phyloP scores from a whole-genome alignment of 2,113 vertebrate species.

The Ciconia boyciana region DNA sequence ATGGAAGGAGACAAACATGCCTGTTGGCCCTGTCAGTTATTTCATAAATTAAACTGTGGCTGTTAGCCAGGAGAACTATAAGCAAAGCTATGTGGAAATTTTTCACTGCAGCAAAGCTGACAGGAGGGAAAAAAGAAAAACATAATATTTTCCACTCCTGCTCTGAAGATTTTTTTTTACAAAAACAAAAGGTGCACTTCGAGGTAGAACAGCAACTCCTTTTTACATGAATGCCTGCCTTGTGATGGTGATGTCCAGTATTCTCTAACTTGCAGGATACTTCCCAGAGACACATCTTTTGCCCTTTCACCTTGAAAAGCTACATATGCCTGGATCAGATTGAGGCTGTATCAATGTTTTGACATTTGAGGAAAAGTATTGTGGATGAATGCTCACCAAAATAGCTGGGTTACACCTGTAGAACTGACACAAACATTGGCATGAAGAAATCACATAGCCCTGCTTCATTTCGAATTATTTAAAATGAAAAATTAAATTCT shows the following conservation, averaged over 20 bases:
- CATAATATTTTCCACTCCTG: not conserved
- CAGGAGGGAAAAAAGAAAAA: not conserved
- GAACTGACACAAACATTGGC: not conserved
- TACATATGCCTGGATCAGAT: not conserved
- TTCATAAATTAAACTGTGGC: not conserved
- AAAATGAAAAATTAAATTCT: not conserved
- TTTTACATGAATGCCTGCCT: not conserved
- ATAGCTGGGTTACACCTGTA: not conserved
- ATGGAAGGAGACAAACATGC: not conserved
- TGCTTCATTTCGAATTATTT: not conserved
- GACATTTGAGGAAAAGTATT: not conserved
- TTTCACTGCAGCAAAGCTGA: constrained; percentile 29
- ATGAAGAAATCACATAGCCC: fast-evolving
- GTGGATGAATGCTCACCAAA: not conserved
- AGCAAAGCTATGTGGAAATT: not conserved
- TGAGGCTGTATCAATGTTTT: not conserved
- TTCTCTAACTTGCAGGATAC: not conserved
- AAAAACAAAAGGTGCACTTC: not conserved
- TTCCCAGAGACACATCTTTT: not conserved
- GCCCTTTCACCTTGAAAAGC: not conserved
- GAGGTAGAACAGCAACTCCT: not conserved
- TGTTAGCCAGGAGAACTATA: not conserved
- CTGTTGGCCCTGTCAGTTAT: not conserved
- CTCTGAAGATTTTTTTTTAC: not conserved
- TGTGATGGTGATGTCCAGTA: not conserved